These are phyloP conservation scores for Chaetophractus vellerosus DNA, from an alignment of 2,797 vertebrate genomes.

Conservation along the genomic window DNA sequence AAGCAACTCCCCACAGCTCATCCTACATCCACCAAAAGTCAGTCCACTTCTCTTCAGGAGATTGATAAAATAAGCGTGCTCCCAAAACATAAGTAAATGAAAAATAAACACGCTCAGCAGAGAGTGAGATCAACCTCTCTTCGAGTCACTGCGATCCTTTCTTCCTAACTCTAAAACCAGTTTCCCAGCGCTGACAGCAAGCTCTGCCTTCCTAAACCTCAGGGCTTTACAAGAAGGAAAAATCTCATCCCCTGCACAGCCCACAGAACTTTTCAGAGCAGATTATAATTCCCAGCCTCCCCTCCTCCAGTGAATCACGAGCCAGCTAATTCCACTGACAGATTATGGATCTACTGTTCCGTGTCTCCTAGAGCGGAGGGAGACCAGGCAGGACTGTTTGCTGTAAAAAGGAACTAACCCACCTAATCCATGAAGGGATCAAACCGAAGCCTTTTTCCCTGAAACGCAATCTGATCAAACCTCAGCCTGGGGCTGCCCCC, in stretches of 20 bases:
- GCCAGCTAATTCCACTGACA: not conserved
- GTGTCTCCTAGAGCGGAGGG: not conserved
- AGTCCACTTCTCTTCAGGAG: not conserved
- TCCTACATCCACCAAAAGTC: not conserved
- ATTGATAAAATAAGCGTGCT: not conserved
- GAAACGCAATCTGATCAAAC: fast-evolving
- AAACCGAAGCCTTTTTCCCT: not conserved
- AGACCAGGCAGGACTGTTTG: not conserved
- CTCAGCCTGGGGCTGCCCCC: fast-evolving
- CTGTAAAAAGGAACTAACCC: not conserved
- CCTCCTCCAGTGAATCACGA: not conserved
- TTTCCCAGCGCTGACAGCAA: slow-evolving; percentile 57
- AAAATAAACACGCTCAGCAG: not conserved
- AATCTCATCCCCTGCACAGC: not conserved
- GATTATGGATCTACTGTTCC: not conserved
- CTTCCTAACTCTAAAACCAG: slow-evolving; percentile 6
- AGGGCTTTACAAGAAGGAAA: not conserved
- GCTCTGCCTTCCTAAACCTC: slow-evolving; percentile 45
- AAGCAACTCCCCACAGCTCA: not conserved
- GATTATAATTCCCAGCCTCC: slow-evolving; percentile 23
- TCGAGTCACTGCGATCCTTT: not conserved
- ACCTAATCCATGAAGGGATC: not conserved
- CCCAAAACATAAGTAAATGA: too few relatives aligned
- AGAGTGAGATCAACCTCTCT: not conserved
- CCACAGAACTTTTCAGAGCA: not conserved